Evolutionary conservation across 2,113 vertebrate species (phyloP), one percentile per base, ranked within the genome.

Genomic region (Dryoscopus gambensis): DNA sequence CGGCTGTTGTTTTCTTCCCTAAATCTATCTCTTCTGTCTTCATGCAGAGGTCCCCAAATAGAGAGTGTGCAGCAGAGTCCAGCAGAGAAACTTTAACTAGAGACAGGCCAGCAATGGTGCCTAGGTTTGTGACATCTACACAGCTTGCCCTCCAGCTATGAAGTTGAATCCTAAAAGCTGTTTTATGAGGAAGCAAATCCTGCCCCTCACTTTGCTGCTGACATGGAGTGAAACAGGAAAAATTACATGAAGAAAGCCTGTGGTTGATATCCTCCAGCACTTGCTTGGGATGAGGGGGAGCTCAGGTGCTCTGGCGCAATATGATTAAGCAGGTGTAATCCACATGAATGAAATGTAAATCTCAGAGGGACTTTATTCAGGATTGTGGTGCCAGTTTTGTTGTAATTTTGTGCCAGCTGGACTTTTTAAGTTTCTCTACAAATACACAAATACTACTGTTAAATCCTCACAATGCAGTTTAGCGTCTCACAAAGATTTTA

Each of bases 391-490:
- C 75, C 59, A 74, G n/a, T 91, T 97, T 96, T 95, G 87, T 93
- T 96, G 76, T 69, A 56, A 78, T 97, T 95, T 97, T 91, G 42
- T 84, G 77, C 91, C 93, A 97, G 81, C 77, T 91, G 89, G 64
- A 69, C 53, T 81, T 83, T 91, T 91, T 37, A 67, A 86, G 77
- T 96, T 97, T 78, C 78, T 93, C 70, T 91, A 75, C 49, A 74
- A 23, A 53, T 79, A 89, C 31, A 24, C 35, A 71, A 27, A 30
- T 93, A 82, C 68, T 90, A 74, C 90, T 70, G 50, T 87, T 94
- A 96, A 97, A 90, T 65, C 70, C 70, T 84, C 46, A 88, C 50
- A 47, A 82, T 30, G 46, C 33, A 24, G 91, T 71, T 37, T 70
- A 52, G 18, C 50, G 44, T 30, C 53, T 89, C 20, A 24, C 8